phyloP scores from a whole-genome alignment of 2,797 vertebrate species.

The Myoxocephalus aenaeus region DNA sequence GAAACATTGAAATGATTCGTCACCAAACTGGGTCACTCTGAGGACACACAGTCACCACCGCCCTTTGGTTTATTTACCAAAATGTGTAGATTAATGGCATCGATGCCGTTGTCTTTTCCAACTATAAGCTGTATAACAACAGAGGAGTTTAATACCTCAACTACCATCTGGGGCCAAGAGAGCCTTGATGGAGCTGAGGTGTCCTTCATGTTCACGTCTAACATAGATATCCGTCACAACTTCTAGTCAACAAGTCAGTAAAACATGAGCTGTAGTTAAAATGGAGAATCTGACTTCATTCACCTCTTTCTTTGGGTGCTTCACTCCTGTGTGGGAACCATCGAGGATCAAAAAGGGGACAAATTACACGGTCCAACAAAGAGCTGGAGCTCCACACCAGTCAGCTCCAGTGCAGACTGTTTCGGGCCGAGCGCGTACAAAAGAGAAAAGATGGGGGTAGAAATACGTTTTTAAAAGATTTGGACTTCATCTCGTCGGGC shows the following conservation, averaged over 20 bases:
- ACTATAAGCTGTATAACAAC: too few relatives aligned
- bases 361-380: slow-evolving; percentile 41
- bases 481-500: slow-evolving; percentile 56
- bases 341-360: slow-evolving; percentile 58
- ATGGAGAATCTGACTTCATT: slow-evolving; percentile 32
- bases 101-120: slow-evolving; percentile 58
- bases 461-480: slow-evolving; percentile 24
- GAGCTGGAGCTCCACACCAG: slow-evolving; percentile 13
- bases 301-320: slow-evolving; percentile 44
- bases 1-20: slow-evolving; percentile 3
- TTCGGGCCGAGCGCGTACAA: slow-evolving; percentile 20
- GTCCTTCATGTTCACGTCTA: neutral
- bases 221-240: neutral
- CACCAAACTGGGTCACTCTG: slow-evolving; percentile 5
- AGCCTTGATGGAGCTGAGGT: neutral
- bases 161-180: too few relatives aligned
- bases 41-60: slow-evolving; percentile 44
- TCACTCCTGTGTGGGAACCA: slow-evolving; percentile 46
- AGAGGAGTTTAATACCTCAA: too few relatives aligned
- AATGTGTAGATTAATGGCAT: slow-evolving; percentile 41
- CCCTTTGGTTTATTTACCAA: neutral
- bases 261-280: neutral
- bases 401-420: neutral
- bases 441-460: slow-evolving; percentile 39
- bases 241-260: neutral